A percentile compares a stretch with the other conserved stretches of the same genome.
These are phyloP conservation scores for Eubucco bourcierii DNA, from an alignment of 2,113 vertebrate species.

Conservation along the genomic window DNA sequence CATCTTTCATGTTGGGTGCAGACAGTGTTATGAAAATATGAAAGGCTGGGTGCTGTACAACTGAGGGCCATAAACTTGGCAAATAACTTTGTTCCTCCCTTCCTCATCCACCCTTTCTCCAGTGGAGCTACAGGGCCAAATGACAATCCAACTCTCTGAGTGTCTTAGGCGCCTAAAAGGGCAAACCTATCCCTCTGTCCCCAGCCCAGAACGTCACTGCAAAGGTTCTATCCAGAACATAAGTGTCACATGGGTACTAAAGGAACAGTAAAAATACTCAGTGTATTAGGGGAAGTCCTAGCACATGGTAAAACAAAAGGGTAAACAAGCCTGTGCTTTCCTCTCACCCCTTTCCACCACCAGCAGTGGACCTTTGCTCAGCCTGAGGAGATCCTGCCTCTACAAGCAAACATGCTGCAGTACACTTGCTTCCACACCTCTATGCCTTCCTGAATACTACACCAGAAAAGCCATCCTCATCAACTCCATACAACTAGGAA, in stretches of 20 bases:
- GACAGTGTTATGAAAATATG: neutral
- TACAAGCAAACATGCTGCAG: neutral
- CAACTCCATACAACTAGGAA: neutral
- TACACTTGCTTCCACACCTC: neutral
- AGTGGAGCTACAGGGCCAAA: neutral
- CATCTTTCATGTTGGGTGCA: neutral
- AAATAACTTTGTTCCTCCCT: neutral
- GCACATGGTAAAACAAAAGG: neutral
- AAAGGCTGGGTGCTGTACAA: neutral
- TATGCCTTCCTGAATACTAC: neutral
- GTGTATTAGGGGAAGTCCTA: neutral
- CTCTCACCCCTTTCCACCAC: neutral
- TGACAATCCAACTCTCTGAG: neutral
- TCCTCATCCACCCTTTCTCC: neutral
- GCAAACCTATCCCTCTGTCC: neutral
- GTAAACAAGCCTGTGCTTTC: neutral
- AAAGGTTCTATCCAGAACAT: neutral
- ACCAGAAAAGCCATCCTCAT: neutral
- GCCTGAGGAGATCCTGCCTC: neutral
- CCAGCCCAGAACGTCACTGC: neutral
- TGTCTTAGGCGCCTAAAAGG: neutral
- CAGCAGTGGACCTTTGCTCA: neutral
- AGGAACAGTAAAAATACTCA: neutral
- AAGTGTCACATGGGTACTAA: neutral
- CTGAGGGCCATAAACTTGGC: neutral